Base-by-base conservation (phyloP, 1,140 invertebrate species). In the Paracyclopina nana region DNA sequence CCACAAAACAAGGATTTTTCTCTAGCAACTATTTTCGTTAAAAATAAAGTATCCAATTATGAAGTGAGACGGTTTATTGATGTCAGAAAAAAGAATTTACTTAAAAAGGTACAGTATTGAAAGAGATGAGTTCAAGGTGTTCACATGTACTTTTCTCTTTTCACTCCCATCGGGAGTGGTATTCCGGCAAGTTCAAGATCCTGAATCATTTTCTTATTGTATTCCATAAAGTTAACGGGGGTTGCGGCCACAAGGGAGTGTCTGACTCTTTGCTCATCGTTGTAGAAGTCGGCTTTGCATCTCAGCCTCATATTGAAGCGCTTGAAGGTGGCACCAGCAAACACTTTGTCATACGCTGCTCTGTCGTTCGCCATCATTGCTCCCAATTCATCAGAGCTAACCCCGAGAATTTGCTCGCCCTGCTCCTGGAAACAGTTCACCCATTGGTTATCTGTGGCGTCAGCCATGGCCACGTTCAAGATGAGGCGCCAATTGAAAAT, bases 401-500 rank as follows among this genome's bases (percentile, higher is more conserved):
- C 68, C 1, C 78, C 79, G 1, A 97, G 59, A 41, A 97, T 63
- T 30, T 70, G 69, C 65, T 94, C 86, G 1, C 79, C 86, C 11
- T 76, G 71, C 20, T 91, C 84, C 58, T 78, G 82, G 62, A 97
- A 97, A 31, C 81, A 75, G 9, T 84, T 92, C 1, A 81, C 75
- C 79, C 90, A 95, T 45, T 80, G 74, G 60, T 76, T 76, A 22
- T 73, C 77, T 24, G 77, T 75, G 61, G 68, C 76, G 67, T 97
- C 92, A 0, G 78, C 77, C 29, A 95, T 66, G 58, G 75, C 75
- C 66, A 90, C 83, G 55, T 66, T 72, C 12, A 82, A 62, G 41
- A 96, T 70, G 53, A 94, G 64, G 40, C 88, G 71, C 66, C 85
- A 90, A 57, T 82, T 85, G 61, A 78, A 96, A 56, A 81, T 79